A percentile compares a stretch with the other conserved stretches of the same genome.
These are phyloP conservation scores for Peromyscus californicus DNA, from an alignment of 2,113 vertebrate species.

Conservation along the genomic window DNA sequence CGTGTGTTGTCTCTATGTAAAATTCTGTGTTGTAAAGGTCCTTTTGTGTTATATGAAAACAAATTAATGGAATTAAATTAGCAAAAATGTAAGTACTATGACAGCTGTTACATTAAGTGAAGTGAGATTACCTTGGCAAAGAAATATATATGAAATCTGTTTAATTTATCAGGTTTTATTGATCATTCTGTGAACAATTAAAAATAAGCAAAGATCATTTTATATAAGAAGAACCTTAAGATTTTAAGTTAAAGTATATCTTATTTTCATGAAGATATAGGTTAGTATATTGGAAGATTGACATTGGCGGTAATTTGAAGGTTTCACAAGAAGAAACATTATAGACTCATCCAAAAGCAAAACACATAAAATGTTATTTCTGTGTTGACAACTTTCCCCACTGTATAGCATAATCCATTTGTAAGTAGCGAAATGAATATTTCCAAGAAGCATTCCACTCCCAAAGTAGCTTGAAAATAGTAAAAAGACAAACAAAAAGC, in stretches of 20 bases:
- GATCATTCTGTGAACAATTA: constrained; percentile 75
- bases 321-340: constrained; percentile 10
- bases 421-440: constrained; percentile 38
- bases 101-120: constrained; percentile 64
- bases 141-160: constrained; percentile 71
- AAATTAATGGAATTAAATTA: constrained; percentile 64
- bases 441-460: background rate
- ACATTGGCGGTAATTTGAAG: background rate
- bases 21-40: background rate
- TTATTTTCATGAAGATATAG: background rate
- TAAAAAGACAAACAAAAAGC: constrained; percentile 32
- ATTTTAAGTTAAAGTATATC: constrained; percentile 18
- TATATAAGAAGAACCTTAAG: constrained; percentile 41
- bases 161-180: constrained; percentile 68
- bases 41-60: constrained; percentile 23
- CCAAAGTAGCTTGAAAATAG: constrained; percentile 12
- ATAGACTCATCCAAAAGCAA: background rate
- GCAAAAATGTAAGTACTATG: constrained; percentile 55
- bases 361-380: constrained; percentile 14
- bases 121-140: constrained; percentile 68
- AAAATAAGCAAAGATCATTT: constrained; percentile 64
- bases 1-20: constrained; percentile 25
- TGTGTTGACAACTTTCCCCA: constrained; percentile 2
- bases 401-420: constrained; percentile 1
- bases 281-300: background rate